Evolutionary conservation across 2,797 vertebrate species (phyloP).

Genomic region (Periparus ater): DNA sequence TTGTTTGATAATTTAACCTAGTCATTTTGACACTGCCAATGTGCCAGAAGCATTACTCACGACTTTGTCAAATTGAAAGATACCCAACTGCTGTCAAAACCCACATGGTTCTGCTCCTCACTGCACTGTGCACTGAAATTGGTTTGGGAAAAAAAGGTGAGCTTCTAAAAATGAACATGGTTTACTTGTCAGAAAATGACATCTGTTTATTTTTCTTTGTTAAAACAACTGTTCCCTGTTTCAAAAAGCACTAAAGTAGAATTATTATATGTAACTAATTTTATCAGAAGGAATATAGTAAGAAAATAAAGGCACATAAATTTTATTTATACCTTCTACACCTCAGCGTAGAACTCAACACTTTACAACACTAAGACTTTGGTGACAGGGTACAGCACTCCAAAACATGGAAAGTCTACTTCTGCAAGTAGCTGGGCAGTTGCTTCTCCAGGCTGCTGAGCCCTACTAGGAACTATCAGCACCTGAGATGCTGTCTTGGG

Average conservation of each 20-base stretch:
- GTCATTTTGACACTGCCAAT: not conserved
- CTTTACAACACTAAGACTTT: not conserved
- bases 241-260: not conserved
- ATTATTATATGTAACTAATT: not conserved
- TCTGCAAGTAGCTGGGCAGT: not conserved
- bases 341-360: not conserved
- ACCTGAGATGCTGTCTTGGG: not conserved
- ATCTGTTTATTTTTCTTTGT: not conserved
- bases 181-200: not conserved
- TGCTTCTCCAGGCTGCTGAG: not conserved
- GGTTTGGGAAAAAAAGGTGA: not conserved
- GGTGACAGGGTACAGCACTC: not conserved
- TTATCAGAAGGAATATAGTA: not conserved
- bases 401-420: rapidly evolving
- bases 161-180: not conserved
- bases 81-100: not conserved
- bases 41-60: not conserved
- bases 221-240: not conserved
- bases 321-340: not conserved
- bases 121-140: not conserved
- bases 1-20: not conserved
- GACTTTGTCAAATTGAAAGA: not conserved
- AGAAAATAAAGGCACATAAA: not conserved
- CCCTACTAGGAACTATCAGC: not conserved
- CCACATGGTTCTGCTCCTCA: not conserved